Evolutionary conservation across 2,113 vertebrate genomes (phyloP).

Genomic region (Polypterus bichir): DNA sequence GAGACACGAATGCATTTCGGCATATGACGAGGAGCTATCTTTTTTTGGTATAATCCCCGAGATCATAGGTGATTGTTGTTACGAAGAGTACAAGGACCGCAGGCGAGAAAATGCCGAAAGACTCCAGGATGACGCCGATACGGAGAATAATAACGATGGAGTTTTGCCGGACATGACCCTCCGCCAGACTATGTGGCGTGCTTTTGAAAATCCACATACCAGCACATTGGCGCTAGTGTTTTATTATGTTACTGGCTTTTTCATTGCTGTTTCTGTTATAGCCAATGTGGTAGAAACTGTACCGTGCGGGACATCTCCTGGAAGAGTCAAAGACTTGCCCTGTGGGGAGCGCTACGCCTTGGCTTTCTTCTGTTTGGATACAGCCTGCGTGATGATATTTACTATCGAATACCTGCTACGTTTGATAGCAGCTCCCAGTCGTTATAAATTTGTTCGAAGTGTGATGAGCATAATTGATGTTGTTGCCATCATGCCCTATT

Average conservation of each 20-base stretch:
- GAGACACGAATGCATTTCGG: constrained; percentile 87
- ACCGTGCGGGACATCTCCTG: constrained; percentile 60
- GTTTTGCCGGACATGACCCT: constrained; percentile 56
- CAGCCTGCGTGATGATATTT: constrained; percentile 96
- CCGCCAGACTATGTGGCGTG: constrained; percentile 81
- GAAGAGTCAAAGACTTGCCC: constrained; percentile 57
- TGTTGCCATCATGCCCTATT: constrained; percentile 95
- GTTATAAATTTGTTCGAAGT: constrained; percentile 79
- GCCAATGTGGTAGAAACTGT: constrained; percentile 93
- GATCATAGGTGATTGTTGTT: constrained; percentile 92
- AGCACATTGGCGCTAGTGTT: constrained; percentile 91
- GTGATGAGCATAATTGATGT: constrained; percentile 96
- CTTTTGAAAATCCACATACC: constrained; percentile 95
- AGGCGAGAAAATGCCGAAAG: constrained; percentile 82
- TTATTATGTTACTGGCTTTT: constrained; percentile 96
- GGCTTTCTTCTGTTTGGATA: constrained; percentile 96
- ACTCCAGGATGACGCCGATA: constrained; percentile 78
- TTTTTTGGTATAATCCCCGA: constrained; percentile 95
- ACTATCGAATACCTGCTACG: constrained; percentile 88
- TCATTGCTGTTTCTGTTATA: constrained; percentile 89
- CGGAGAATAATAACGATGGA: constrained; percentile 51
- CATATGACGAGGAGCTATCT: constrained; percentile 85
- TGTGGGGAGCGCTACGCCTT: constrained; percentile 83
- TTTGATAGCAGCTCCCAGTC: constrained; percentile 76
- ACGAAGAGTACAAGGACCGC: constrained; percentile 94